Evolutionary conservation across 2,797 vertebrate species (phyloP).

Genomic region (Rhinoraja longicauda): DNA sequence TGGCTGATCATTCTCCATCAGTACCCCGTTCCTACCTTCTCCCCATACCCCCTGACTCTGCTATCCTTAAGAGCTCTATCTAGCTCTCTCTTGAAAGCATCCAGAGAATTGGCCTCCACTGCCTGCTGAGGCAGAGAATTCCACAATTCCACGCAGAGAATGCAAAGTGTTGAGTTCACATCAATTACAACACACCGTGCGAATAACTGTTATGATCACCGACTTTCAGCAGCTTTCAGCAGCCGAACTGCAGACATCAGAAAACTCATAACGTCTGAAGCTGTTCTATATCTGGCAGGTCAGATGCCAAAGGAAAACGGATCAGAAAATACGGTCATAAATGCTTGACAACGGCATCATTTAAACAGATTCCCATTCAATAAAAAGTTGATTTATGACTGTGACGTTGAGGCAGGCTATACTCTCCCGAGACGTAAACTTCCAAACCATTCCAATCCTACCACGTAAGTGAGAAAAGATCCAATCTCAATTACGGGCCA

Average conservation of each 20-base stretch:
- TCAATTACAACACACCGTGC: background rate
- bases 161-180: background rate
- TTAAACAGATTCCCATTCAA: background rate
- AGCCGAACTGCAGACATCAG: no score
- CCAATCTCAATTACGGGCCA: background rate
- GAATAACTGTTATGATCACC: background rate
- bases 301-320: background rate
- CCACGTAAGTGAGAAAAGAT: background rate
- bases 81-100: no score
- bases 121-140: no score
- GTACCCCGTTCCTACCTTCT: no score
- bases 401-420: background rate
- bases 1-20: no score
- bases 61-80: no score
- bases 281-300: background rate
- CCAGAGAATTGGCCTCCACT: no score
- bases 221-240: no score
- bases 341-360: background rate
- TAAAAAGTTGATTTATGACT: background rate
- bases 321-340: background rate
- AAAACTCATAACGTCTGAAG: no score
- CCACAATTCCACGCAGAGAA: no score
- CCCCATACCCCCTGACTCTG: no score
- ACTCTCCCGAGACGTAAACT: no score
- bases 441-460: background rate